Conservation (phyloP, 2,113 vertebrate genomes). For the Dasyornis broadbenti region DNA sequence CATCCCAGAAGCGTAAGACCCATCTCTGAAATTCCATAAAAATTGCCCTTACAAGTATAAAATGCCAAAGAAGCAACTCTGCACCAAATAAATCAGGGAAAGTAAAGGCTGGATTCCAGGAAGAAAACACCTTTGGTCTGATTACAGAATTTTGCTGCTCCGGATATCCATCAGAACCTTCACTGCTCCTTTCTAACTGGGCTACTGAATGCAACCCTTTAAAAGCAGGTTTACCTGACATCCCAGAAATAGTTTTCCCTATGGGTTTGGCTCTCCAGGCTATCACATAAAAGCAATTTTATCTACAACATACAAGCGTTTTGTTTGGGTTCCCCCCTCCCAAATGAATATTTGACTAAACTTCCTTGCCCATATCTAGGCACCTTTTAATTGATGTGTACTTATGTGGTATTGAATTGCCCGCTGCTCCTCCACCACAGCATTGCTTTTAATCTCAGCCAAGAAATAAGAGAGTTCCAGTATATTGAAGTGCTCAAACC, state of each 20-base stretch:
- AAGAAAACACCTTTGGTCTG: neutral
- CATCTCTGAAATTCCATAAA: neutral
- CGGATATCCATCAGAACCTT: neutral
- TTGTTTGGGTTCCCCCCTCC: neutral
- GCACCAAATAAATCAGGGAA: neutral
- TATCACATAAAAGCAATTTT: neutral
- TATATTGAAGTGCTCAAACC: neutral
- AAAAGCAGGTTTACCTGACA: neutral
- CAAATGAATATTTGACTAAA: neutral
- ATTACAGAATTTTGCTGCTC: neutral
- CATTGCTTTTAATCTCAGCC: neutral
- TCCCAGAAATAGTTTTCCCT: neutral
- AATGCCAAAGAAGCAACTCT: neutral
- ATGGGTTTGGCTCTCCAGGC: neutral
- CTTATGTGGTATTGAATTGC: neutral
- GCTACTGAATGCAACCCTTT: neutral
- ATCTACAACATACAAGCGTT: neutral
- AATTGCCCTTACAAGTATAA: neutral
- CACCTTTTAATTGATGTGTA: constrained; percentile 2
- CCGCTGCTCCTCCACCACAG: neutral
- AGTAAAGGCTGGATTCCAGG: neutral
- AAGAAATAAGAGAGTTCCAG: neutral
- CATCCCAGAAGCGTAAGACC: neutral
- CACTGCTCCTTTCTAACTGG: accelerated
- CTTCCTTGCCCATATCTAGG: neutral